Base-by-base conservation (phyloP, 1,140 invertebrate species). In the Drosophila willistoni region DNA sequence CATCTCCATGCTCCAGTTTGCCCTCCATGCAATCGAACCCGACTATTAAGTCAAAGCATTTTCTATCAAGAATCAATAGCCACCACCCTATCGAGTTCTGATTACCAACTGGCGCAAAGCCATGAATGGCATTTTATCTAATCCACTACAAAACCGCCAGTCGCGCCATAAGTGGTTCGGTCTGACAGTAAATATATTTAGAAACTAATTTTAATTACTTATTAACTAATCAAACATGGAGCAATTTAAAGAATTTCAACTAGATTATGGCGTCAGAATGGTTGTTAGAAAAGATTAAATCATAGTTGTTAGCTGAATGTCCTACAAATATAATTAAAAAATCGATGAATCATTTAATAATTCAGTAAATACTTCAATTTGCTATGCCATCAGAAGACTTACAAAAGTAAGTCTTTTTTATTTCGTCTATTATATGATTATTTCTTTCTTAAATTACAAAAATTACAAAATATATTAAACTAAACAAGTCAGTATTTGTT, bases 71-170 rank as follows among this genome's bases (percentile, higher is more conserved):
- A 51, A 60, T 47, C 73, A 66, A 71, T 62, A 41, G 74, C 61
- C 67, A 59, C 67, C 71, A 69, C 76, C 72, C 65, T 29, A 44
- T 29, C 57, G 64, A 71, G 77, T 61, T 84, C 54, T 34, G 60
- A 70, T 68, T 80, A 57, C 71, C 66, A 67, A 85, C 80, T 79
- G 76, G 64, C 63, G 47, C 66, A 74, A 62, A 44, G 64, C 83
- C 83, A 86, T 86, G 79, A 87, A 87, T 86, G 82, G 82, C 71
- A 68, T 79, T 78, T 87, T 82, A 86, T 86, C 82, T 87, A 54
- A 76, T 68, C 65, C 47, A 64, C 44, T 41, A 57, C 22, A 65
- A 36, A 29, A 33, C 63, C 73, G 67, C 61, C 67, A 51, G 44
- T 51, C 44, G 39, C 10, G 34, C 42, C 71, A 65, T 51, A 59